These are phyloP conservation scores for Triops cancriformis DNA, from an alignment of 1,140 invertebrate genomes.

Conservation along the genomic window DNA sequence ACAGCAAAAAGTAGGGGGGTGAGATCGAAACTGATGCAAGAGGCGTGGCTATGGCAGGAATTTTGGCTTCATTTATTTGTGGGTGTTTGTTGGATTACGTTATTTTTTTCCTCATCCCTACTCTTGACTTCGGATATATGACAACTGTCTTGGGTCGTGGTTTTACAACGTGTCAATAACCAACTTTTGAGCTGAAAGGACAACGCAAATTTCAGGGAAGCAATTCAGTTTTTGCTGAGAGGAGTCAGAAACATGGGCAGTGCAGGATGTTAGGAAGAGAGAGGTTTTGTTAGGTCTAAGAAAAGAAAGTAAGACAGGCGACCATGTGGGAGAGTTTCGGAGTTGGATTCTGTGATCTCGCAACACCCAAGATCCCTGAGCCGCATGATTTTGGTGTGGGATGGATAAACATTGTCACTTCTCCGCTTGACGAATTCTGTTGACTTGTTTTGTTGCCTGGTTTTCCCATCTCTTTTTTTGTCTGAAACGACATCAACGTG, in stretches of 20 bases:
- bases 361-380: neutral
- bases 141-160: too few species aligned
- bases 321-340: neutral
- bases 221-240: neutral
- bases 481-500: neutral
- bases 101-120: neutral
- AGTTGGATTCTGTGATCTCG: neutral
- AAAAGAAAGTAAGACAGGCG: neutral
- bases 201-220: neutral
- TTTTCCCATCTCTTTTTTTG: neutral
- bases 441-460: neutral
- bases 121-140: too few species aligned
- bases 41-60: neutral
- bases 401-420: neutral
- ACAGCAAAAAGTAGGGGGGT: neutral
- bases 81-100: conserved; percentile 4
- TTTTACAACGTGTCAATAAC: neutral
- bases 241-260: neutral
- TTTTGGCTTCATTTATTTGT: neutral
- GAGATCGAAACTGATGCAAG: neutral
- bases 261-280: neutral
- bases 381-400: neutral
- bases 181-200: neutral
- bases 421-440: too few species aligned
- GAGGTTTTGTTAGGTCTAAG: neutral